These are phyloP conservation scores for Mastomys natalensis DNA, from an alignment of 2,113 vertebrate species.

Conservation along the genomic window DNA sequence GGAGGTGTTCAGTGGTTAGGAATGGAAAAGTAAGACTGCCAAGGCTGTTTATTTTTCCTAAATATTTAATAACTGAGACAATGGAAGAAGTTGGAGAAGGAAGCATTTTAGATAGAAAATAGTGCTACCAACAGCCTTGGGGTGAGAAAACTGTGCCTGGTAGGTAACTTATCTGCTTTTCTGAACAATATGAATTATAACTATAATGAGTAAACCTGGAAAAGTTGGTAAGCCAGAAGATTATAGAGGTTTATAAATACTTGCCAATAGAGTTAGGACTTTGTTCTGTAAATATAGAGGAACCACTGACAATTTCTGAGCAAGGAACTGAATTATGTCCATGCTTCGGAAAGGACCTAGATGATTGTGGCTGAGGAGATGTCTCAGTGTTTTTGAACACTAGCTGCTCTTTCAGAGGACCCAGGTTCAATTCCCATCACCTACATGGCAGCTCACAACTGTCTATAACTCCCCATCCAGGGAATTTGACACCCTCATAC, in stretches of 20 bases:
- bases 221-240: slow-evolving; percentile 6
- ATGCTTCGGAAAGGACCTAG: slow-evolving; percentile 8
- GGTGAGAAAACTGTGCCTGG: not conserved
- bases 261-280: not conserved
- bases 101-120: slow-evolving; percentile 20
- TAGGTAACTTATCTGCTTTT: not conserved
- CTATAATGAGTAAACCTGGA: slow-evolving; percentile 1
- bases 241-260: slow-evolving; percentile 2
- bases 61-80: not conserved
- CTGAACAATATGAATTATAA: not conserved
- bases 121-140: not conserved
- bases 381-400: not conserved
- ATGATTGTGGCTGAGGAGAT: not conserved
- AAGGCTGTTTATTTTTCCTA: not conserved
- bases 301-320: slow-evolving; percentile 64
- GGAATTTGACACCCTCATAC: not conserved
- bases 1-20: not conserved
- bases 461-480: not conserved
- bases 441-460: not conserved
- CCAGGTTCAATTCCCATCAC: not conserved
- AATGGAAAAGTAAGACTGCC: not conserved
- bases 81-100: not conserved
- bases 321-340: slow-evolving; percentile 52
- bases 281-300: slow-evolving; percentile 31
- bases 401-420: not conserved